phyloP scores from a whole-genome alignment of 2,888 invertebrate species.

The Litoditis marina region DNA sequence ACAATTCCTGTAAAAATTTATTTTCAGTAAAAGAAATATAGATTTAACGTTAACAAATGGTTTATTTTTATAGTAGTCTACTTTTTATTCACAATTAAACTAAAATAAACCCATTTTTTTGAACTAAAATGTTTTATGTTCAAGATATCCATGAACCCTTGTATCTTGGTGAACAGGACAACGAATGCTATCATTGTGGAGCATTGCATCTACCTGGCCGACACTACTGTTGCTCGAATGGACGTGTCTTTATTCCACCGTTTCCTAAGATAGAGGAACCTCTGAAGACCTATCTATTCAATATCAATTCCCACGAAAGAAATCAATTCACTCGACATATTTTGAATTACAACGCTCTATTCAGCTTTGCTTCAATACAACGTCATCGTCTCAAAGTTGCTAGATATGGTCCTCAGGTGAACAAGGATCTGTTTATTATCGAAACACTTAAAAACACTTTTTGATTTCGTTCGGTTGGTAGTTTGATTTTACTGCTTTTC shows the following conservation, averaged over 20 bases:
- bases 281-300: not conserved
- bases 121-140: too few relatives aligned
- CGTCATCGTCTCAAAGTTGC: not conserved
- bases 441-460: too few relatives aligned
- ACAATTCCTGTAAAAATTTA: too few relatives aligned
- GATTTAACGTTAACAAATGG: too few relatives aligned
- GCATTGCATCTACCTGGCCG: not conserved
- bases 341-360: not conserved
- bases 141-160: not conserved
- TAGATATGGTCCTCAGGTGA: not conserved
- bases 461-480: too few relatives aligned
- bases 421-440: not conserved
- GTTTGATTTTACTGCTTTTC: too few relatives aligned
- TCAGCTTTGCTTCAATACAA: not conserved
- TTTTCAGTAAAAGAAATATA: too few relatives aligned
- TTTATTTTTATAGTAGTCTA: too few relatives aligned
- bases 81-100: too few relatives aligned
- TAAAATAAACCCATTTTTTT: too few relatives aligned
- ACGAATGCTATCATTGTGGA: not conserved
- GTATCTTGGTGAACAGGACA: not conserved
- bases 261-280: not conserved
- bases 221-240: not conserved
- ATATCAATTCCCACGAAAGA: not conserved
- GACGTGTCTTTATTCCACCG: not conserved
- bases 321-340: not conserved